Evolutionary conservation across 2,113 vertebrate species (phyloP).

Genomic region (Triplophysa tibetana): DNA sequence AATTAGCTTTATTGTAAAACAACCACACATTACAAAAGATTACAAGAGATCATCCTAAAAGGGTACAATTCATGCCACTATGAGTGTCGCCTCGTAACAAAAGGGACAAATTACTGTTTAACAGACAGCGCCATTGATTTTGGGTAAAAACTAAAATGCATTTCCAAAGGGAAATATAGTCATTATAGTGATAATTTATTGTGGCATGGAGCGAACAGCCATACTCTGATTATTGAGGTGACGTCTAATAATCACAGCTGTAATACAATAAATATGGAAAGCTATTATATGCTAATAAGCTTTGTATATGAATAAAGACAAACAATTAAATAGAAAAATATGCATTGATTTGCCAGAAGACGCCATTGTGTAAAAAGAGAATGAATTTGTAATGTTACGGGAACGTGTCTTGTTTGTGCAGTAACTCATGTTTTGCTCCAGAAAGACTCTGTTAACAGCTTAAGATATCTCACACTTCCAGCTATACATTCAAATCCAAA

Average conservation of each 20-base stretch:
- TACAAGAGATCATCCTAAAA: too few relatives aligned
- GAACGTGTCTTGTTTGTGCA: background rate
- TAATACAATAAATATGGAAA: background rate
- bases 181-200: conserved; percentile 37
- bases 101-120: conserved; percentile 23
- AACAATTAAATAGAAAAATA: background rate
- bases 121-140: conserved; percentile 31
- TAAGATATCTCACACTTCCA: background rate
- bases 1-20: too few relatives aligned
- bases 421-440: background rate
- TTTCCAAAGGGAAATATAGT: conserved; percentile 42
- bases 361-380: too few relatives aligned
- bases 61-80: background rate
- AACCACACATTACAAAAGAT: too few relatives aligned
- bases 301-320: background rate
- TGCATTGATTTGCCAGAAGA: too few relatives aligned
- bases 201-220: conserved; percentile 9
- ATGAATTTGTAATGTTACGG: too few relatives aligned
- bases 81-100: background rate
- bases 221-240: conserved; percentile 19
- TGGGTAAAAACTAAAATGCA: conserved; percentile 37
- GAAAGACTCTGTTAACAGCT: background rate
- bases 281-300: background rate
- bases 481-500: background rate
- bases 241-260: conserved; percentile 7